phyloP scores from a whole-genome alignment of 37 sponge, comb jelly and placozoan genomes.

The Cladorhizidae sp. region DNA sequence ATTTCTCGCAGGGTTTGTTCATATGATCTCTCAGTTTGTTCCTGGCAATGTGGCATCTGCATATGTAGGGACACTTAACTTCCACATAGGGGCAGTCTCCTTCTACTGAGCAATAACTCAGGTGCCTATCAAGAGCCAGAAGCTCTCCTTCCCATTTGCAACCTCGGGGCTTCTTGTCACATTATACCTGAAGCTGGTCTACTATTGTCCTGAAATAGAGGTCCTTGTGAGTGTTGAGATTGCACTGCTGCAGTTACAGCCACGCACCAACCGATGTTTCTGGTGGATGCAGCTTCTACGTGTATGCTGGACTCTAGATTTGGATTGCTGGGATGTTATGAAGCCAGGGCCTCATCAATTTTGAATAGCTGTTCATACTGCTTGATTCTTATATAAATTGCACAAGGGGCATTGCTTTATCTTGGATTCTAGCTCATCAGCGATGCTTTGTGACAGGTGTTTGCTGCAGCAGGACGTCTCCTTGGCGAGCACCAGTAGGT shows the following conservation, averaged over 20 bases:
- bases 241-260: no score
- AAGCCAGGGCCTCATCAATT: no score
- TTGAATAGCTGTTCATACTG: no score
- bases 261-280: no score
- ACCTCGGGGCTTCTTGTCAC: constrained; percentile 12
- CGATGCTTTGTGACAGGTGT: constrained; percentile 14
- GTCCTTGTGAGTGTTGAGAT: not conserved
- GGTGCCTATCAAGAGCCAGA: constrained; percentile 13
- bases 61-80: constrained; percentile 22
- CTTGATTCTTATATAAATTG: no score
- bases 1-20: constrained; percentile 16
- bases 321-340: no score
- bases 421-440: not conserved
- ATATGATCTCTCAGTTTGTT: not conserved
- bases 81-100: constrained; percentile 35
- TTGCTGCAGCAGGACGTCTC: constrained; percentile 27
- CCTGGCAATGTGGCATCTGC: not conserved
- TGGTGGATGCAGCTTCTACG: no score
- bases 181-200: constrained; percentile 30
- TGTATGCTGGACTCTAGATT: no score
- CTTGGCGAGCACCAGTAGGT: not conserved
- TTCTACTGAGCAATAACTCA: not conserved
- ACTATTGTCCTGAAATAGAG: constrained; percentile 2
- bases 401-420: constrained; percentile 25
- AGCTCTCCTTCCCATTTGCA: constrained; percentile 56